Percentiles rank a stretch among this genome's conserved stretches.
Conservation (phyloP, 2,797 vertebrate genomes). For the Oreonectes daqikongensis region DNA sequence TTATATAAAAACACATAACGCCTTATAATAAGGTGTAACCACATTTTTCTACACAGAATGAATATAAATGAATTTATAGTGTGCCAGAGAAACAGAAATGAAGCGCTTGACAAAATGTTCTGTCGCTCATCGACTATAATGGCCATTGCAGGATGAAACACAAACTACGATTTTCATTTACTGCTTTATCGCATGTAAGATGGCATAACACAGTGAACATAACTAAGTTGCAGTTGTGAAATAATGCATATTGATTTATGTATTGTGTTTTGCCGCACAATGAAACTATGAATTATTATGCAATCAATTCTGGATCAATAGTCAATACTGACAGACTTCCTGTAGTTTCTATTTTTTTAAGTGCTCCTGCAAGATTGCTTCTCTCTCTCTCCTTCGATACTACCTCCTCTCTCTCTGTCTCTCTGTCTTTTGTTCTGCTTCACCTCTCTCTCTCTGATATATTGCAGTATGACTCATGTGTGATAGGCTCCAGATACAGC, state of each 20-base stretch:
- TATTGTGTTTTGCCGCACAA: conserved; percentile 34
- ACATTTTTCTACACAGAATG: too few relatives aligned
- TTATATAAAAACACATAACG: too few relatives aligned
- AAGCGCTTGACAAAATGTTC: neutral
- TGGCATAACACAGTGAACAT: neutral
- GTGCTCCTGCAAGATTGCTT: conserved; percentile 36
- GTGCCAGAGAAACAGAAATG: neutral
- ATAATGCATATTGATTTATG: neutral
- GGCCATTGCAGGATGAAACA: neutral
- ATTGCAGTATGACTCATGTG: conserved; percentile 64
- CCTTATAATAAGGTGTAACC: too few relatives aligned
- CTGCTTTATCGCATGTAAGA: neutral
- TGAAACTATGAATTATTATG: conserved; percentile 69
- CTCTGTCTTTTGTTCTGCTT: too few relatives aligned
- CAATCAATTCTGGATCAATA: conserved; percentile 60
- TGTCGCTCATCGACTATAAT: neutral
- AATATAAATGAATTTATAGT: too few relatives aligned
- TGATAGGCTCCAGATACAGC: conserved; percentile 56
- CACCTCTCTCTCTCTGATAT: conserved; percentile 41
- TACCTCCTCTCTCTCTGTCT: conserved; percentile 24
- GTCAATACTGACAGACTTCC: conserved; percentile 50
- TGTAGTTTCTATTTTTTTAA: conserved; percentile 55
- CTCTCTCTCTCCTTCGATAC: neutral
- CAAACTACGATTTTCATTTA: neutral
- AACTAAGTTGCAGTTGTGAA: too few relatives aligned